Evolutionary conservation across 2,797 vertebrate species (phyloP), one percentile per base, ranked within the genome.

Genomic region (Chiloscyllium punctatum): DNA sequence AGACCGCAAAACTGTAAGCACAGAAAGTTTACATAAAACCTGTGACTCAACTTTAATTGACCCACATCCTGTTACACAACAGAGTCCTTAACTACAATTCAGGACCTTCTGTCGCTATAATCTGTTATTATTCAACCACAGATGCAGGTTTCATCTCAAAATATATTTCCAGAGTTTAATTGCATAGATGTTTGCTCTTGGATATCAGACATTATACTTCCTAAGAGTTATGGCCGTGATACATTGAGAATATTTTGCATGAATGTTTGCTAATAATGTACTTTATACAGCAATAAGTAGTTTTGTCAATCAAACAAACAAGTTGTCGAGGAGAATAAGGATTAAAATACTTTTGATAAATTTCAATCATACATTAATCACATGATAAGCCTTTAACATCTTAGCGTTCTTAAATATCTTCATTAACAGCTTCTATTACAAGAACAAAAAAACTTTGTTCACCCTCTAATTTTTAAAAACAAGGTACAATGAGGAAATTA

Each of bases 1-100:
- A 71, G 42, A 27, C 68, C 33, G 13, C 33, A 37, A 94, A 48
- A 71, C 23, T 23, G 18, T 62, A 68, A 53, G 13, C 57, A 68
- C 90, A 92, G n/a, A 62, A 90, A n/a, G 62, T 57, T 90, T 90
- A 90, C 42, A 16, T 90, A 84, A 84, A 84, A 84, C 37, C 82
- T 84, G 7, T 48, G 82, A 87, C 84, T 51, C 25, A 87, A 87
- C 23, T 51, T 87, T 87, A 87, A 87, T 87, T 51, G 48, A 51
- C 23, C 21, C 48, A 48, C 42, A 51, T 86, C 23, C 27, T 33
- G 51, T 57, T 62, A 33, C 53, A 57, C 30, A 57, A 57, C 9
- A 15, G 23, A 8, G 82, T 7, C 23, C 21, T 86, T 48, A 21
- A 42, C 82, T 86, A 7, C 6, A 51, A 82, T 1, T 48, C 79